phyloP scores from a whole-genome alignment of 1,140 invertebrate genomes.

The Hypsibius dujardini region DNA sequence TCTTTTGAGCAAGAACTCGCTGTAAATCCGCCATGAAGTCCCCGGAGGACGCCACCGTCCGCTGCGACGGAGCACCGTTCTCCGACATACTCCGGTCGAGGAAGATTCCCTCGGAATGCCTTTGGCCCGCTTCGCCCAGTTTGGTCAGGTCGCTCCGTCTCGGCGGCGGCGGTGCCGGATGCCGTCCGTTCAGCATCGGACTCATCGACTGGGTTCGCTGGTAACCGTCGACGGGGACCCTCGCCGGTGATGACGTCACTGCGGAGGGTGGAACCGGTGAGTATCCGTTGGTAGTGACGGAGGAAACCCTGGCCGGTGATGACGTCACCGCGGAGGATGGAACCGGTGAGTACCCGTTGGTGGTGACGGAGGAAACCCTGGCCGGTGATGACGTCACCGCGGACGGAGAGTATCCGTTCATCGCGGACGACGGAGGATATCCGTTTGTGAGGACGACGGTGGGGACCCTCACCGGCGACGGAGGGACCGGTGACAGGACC shows the following conservation, averaged over 20 bases:
- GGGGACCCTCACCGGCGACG: neutral
- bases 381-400: neutral
- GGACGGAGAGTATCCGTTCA: neutral
- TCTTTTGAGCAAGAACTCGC: conserved; percentile 64
- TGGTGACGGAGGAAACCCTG: no score
- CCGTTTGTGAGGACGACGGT: neutral
- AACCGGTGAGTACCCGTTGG: no score
- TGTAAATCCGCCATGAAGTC: conserved; percentile 71
- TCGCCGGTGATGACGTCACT: neutral
- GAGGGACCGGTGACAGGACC: neutral
- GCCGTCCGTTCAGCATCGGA: neutral
- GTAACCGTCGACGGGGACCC: neutral
- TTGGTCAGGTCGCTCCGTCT: conserved; percentile 43
- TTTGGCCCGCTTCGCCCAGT: conserved; percentile 21
- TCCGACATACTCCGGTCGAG: neutral
- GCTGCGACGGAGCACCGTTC: neutral
- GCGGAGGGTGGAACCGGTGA: neutral
- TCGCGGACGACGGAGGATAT: neutral
- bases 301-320: no score
- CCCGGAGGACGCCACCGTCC: conserved; percentile 23
- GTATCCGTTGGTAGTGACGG: no score
- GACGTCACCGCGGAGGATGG: no score
- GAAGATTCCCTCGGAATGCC: neutral
- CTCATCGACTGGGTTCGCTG: neutral
- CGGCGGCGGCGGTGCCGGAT: conserved; percentile 25